Evolutionary conservation across 2,797 vertebrate genomes (phyloP), one percentile per base, ranked within the genome.

Genomic region (Muscicapa striata): DNA sequence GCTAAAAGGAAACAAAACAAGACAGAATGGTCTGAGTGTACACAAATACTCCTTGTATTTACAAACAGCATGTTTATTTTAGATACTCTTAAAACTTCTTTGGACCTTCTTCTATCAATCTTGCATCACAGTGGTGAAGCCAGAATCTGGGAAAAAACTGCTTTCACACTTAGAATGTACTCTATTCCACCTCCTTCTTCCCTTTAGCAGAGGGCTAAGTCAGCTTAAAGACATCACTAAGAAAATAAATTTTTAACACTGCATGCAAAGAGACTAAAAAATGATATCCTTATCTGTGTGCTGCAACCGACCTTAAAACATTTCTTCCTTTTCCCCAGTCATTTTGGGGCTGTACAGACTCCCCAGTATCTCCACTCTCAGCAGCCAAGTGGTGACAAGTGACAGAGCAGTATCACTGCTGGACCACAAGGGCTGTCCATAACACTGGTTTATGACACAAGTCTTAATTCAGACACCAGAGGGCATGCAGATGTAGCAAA

Each of bases 401-500:
- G 59, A 55, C 92, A 84, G n/a, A n/a, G 2, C 32, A 46, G 26
- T 13, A 51, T 40, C 48, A 30, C 38, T 87, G 51, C 36, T 62
- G 43, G 63, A 70, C 22, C 48, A 55, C 51, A 21, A 19, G 27
- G 15, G 22, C 15, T 73, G 72, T 3, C 45, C 55, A 48, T n/a
- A 19, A 10, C 27, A 62, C 13, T 23, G 29, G 6, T 54, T 54
- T 21, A 27, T 30, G 21, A 32, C 49, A 64, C 11, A 11, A 55
- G 18, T 27, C 57, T 45, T 30, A 78, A 66, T 58, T 69, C 22
- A 16, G 55, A 89, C 87, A 52, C 57, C 76, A 93, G 92, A 84
- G 88, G 93, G 88, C 92, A 95, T 32, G 51, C 87, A 77, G 81
- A 67, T 22, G 45, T 22, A 89, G 73, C 24, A 73, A 77, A 76